Base-by-base conservation (phyloP, 2,113 vertebrate species). In the Egretta garzetta region DNA sequence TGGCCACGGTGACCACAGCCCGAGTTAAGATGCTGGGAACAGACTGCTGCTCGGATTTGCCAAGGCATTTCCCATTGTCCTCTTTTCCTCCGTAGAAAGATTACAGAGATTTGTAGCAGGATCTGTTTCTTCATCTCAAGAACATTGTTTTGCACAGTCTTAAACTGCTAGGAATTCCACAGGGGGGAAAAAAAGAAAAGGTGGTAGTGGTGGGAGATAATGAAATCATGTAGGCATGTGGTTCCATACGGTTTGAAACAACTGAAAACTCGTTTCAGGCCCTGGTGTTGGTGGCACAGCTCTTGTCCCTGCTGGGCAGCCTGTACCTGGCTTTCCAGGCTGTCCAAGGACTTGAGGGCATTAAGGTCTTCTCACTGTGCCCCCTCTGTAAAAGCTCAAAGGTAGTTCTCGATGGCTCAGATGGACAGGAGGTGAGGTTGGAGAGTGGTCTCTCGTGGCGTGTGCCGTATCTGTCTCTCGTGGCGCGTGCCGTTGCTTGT, bases 401-500 rank as follows among this genome's bases (percentile, higher is more conserved):
- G 28, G 20, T 33, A 17, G 9, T 12, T n/a, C 33, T 47, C 0
- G 3, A 10, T 20, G 20, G 35, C 50, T 63, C 16, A 19, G 8
- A 7, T 6, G 16, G 37, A 27, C 27, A 27, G 10, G n/a, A 88
- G 55, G 17, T 15, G 23, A n/a, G 35, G 18, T 70, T 79, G 56
- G 52, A 50, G 41, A 73, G 30, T 67, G n/a, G 22, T 37, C 21
- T 43, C 9, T 11, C 39, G 37, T 11, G 39, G 39, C 39, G 39
- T 10, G 39, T 39, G 39, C 39, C 39, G 39, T n/a, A n/a, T n/a
- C n/a, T n/a, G n/a, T 39, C 37, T 39, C 39, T 39, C 39, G 39
- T 23, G 41, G 4, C 24, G 24, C 9, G 6, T 60, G 26, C 37
- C 11, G 0, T 17, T 24, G 3, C 63, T 35, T 5, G 4, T 18